Conservation (phyloP, 2,797 vertebrate species). For the Ataeniobius toweri region DNA sequence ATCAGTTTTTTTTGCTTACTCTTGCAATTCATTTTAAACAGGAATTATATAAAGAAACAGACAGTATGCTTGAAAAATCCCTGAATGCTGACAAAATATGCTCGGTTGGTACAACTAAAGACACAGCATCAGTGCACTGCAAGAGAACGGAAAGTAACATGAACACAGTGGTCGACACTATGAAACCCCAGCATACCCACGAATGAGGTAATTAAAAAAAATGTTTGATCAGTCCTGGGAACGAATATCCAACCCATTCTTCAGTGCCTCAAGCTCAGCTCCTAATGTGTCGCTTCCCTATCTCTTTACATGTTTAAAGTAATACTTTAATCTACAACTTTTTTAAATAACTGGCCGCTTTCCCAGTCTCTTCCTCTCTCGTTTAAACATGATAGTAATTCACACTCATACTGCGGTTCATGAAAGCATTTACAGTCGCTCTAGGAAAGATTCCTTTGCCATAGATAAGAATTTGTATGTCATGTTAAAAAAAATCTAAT, state of each 20-base stretch:
- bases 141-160: conserved; percentile 11
- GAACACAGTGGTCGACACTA: conserved; percentile 5
- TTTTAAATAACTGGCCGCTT: conserved; percentile 40
- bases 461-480: conserved; percentile 52
- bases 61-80: background rate
- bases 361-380: conserved; percentile 7
- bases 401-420: conserved; percentile 39
- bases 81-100: conserved; percentile 1
- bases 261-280: conserved; percentile 30
- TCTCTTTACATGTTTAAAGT: conserved; percentile 32
- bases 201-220: conserved; percentile 38
- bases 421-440: conserved; percentile 46
- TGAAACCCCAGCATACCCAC: conserved; percentile 12
- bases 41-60: background rate
- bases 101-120: background rate
- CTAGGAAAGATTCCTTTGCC: conserved; percentile 48
- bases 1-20: background rate
- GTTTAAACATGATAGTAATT: conserved; percentile 30
- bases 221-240: conserved; percentile 36
- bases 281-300: conserved; percentile 24
- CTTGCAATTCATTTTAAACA: background rate
- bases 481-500: conserved; percentile 20
- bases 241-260: conserved; percentile 36
- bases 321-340: conserved; percentile 30
- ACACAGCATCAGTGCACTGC: background rate